Conservation (phyloP, 1,140 invertebrate genomes). For the Cyclina sinensis region DNA sequence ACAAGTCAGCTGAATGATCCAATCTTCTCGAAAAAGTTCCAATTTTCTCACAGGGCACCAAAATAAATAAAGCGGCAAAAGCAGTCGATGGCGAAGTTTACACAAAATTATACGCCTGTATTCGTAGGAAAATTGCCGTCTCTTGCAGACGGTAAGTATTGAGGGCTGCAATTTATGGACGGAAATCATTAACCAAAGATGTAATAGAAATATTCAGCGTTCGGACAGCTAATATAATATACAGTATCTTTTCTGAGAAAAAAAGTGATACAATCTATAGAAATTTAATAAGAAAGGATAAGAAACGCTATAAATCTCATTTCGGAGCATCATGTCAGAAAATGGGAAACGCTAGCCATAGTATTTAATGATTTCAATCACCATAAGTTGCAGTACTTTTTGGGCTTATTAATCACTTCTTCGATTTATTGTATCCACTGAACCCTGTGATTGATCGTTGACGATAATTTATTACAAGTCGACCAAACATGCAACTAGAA, state of each 20-base stretch:
- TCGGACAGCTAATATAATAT: not conserved
- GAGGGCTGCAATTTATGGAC: not conserved
- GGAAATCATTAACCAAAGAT: not conserved
- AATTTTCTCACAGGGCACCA: conserved; percentile 11
- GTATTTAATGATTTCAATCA: too few species aligned
- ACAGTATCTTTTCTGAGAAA: not conserved
- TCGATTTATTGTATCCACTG: too few species aligned
- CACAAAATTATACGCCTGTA: not conserved
- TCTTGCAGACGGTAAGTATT: not conserved
- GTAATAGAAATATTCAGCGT: not conserved
- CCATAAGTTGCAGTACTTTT: too few species aligned
- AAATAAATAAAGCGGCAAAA: conserved; percentile 12
- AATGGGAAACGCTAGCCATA: too few species aligned
- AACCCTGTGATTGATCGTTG: too few species aligned
- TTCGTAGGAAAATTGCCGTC: conserved; percentile 9
- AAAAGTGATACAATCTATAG: too few species aligned
- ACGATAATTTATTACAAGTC: too few species aligned
- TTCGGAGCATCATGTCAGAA: too few species aligned
- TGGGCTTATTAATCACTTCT: too few species aligned
- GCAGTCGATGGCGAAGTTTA: conserved; percentile 22
- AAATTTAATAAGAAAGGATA: too few species aligned
- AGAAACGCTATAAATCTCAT: too few species aligned
- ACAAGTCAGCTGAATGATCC: not conserved
- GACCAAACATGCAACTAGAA: too few species aligned
- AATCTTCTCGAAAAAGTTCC: conserved; percentile 30